phyloP scores from a whole-genome alignment of 2,888 invertebrate genomes.

The Aquatica leii region DNA sequence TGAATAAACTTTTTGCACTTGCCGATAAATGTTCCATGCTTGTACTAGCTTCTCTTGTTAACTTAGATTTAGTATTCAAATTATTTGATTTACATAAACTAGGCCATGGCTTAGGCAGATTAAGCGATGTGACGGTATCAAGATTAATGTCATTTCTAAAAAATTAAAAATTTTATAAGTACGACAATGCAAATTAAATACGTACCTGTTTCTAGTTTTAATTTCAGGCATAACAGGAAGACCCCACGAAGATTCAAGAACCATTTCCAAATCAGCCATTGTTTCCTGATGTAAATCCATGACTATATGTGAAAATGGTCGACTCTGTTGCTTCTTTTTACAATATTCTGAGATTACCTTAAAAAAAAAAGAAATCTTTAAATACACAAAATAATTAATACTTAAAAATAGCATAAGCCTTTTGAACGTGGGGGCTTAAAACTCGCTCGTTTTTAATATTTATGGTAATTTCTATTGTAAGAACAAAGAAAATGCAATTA shows the following conservation, averaged over 20 bases:
- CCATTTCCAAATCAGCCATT: slow-evolving; percentile 55
- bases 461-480: not conserved
- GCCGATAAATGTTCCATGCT: slow-evolving; percentile 66
- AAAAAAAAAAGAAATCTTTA: slow-evolving; percentile 38
- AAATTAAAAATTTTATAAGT: not conserved
- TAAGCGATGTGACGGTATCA: slow-evolving; percentile 37
- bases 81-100: slow-evolving; percentile 41
- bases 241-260: slow-evolving; percentile 56
- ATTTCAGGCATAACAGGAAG: slow-evolving; percentile 55
- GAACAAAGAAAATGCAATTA: too few species aligned
- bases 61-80: slow-evolving; percentile 44
- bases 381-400: not conserved
- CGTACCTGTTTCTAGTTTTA: slow-evolving; percentile 51
- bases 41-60: slow-evolving; percentile 62
- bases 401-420: too few species aligned
- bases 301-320: slow-evolving; percentile 69
- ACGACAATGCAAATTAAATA: slow-evolving; percentile 28
- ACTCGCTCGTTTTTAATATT: not conserved
- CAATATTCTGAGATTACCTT: slow-evolving; percentile 70
- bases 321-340: slow-evolving; percentile 63
- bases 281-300: slow-evolving; percentile 69
- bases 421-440: too few species aligned
- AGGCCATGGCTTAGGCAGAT: slow-evolving; percentile 55
- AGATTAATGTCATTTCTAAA: slow-evolving; percentile 3
- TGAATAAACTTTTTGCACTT: slow-evolving; percentile 58